Conservation (phyloP, 2,888 invertebrate genomes). For the Rosalia funebris region DNA sequence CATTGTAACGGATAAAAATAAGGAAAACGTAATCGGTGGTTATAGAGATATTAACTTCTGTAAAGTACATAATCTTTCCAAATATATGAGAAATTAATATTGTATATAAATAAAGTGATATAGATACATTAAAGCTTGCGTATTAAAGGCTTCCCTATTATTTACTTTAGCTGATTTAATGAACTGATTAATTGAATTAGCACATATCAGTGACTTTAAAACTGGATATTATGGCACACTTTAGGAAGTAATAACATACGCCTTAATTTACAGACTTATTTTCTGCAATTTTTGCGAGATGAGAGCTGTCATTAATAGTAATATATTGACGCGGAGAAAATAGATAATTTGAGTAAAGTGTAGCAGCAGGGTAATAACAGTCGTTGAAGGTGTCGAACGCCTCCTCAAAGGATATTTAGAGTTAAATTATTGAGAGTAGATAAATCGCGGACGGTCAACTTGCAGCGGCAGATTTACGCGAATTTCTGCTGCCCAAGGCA, state of each 20-base stretch:
- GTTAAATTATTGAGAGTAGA: slow-evolving; percentile 53
- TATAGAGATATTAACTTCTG: no score
- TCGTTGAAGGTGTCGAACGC: slow-evolving; percentile 52
- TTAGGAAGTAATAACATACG: slow-evolving; percentile 6
- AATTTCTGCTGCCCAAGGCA: slow-evolving; percentile 38
- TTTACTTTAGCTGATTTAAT: slow-evolving; percentile 6
- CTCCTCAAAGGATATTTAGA: slow-evolving; percentile 46
- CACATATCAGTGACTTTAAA: slow-evolving; percentile 6
- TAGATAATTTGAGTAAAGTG: slow-evolving; percentile 46
- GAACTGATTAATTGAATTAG: slow-evolving; percentile 12
- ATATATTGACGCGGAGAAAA: slow-evolving; percentile 40
- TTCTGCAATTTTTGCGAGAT: slow-evolving; percentile 24
- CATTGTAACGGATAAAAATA: no score
- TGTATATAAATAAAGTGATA: background rate
- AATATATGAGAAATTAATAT: no score
- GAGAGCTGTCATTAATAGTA: slow-evolving; percentile 42
- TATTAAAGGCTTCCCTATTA: background rate
- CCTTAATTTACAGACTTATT: background rate
- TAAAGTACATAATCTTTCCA: no score
- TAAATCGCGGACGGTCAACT: slow-evolving; percentile 50
- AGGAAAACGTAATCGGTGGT: no score
- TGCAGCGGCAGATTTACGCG: slow-evolving; percentile 53
- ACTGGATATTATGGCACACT: slow-evolving; percentile 5
- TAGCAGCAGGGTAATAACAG: slow-evolving; percentile 49
- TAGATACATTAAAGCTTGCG: background rate